Conservation (phyloP, 2,797 vertebrate species). For the Notolepis coatsorum region DNA sequence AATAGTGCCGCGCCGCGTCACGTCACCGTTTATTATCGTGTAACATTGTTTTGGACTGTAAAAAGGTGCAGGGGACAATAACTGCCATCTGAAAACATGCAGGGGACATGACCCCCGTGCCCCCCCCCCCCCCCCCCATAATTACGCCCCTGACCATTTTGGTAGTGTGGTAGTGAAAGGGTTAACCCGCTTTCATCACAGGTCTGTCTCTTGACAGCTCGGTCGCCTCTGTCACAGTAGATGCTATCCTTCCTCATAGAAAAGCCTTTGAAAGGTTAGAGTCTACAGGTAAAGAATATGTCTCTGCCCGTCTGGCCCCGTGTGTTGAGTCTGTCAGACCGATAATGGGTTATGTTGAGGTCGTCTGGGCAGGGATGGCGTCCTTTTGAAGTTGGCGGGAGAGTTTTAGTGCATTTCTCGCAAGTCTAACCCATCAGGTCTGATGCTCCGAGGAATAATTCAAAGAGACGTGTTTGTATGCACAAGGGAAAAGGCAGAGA, state of each 20-base stretch:
- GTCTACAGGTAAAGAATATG: conserved; percentile 9
- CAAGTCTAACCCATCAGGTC: not conserved
- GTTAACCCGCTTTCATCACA: too few relatives aligned
- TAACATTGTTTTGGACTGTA: too few relatives aligned
- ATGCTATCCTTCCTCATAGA: not conserved
- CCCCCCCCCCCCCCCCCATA: too few relatives aligned
- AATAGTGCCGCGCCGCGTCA: too few relatives aligned
- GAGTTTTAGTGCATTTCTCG: not conserved
- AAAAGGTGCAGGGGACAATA: too few relatives aligned
- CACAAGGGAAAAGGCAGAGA: conserved; percentile 3
- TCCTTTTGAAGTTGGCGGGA: not conserved
- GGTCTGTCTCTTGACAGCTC: too few relatives aligned
- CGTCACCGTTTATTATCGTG: too few relatives aligned
- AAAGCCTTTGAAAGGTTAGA: conserved; percentile 13
- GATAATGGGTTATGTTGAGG: conserved; percentile 17
- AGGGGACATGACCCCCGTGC: too few relatives aligned
- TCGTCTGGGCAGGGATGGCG: conserved; percentile 10
- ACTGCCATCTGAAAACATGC: too few relatives aligned
- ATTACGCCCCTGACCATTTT: too few relatives aligned
- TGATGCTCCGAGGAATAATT: conserved; percentile 10
- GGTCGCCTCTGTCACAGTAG: too few relatives aligned
- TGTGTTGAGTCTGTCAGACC: conserved; percentile 43
- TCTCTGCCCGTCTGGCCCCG: conserved; percentile 35
- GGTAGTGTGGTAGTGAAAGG: too few relatives aligned
- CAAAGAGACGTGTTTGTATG: conserved; percentile 14